Evolutionary conservation across 2,797 vertebrate genomes (phyloP).

Genomic region (Macropus fuliginosus): DNA sequence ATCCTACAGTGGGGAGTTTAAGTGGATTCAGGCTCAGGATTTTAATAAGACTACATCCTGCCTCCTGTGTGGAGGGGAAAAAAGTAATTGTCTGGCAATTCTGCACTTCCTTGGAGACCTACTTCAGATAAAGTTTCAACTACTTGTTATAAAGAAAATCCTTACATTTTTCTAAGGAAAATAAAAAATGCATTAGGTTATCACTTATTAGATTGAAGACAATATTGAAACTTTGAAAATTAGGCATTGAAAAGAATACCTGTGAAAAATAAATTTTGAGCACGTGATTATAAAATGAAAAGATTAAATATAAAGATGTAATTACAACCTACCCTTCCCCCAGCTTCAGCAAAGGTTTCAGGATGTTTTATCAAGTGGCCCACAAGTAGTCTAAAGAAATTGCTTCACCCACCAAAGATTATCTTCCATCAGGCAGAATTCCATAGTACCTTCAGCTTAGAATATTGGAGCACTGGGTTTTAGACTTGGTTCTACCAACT

Average conservation of each 20-base stretch:
- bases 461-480: conserved; percentile 51
- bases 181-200: conserved; percentile 52
- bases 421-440: not conserved
- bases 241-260: conserved; percentile 42
- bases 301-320: conserved; percentile 54
- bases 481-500: conserved; percentile 2
- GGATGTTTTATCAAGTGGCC: conserved; percentile 22
- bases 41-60: conserved; percentile 80
- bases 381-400: conserved; percentile 36
- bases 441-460: not conserved
- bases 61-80: conserved; percentile 64
- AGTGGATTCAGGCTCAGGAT: conserved; percentile 80
- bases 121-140: conserved; percentile 78
- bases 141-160: conserved; percentile 66
- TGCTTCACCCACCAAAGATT: conserved; percentile 16
- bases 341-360: not conserved
- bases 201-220: conserved; percentile 50
- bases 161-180: conserved; percentile 65
- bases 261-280: conserved; percentile 52
- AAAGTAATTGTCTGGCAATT: conserved; percentile 72
- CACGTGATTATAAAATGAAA: conserved; percentile 31
- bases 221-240: conserved; percentile 43
- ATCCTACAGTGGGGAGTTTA: conserved; percentile 76
- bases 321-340: conserved; percentile 19
- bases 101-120: conserved; percentile 76